Conservation (phyloP, 2,113 vertebrate species). For the Tetraodon nigroviridis region DNA sequence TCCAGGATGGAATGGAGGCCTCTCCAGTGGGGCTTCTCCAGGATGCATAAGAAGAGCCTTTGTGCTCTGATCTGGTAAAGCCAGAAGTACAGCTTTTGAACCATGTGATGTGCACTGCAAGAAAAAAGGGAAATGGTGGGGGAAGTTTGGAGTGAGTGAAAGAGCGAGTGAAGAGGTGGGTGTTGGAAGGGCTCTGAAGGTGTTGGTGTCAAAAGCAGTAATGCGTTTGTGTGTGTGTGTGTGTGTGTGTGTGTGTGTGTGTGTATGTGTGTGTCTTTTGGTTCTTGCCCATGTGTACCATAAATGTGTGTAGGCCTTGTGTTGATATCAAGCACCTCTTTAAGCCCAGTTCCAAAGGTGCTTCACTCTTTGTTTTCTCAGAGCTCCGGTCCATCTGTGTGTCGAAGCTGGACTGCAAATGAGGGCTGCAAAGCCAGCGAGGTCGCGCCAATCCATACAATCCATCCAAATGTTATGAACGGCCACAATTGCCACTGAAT, state of each 20-base stretch:
- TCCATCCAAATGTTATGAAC: no score
- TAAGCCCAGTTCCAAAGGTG: no score
- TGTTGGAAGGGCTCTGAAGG: slow-evolving; percentile 38
- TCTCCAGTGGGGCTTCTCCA: slow-evolving; percentile 76
- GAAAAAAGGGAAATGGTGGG: slow-evolving; percentile 51
- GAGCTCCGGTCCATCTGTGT: no score
- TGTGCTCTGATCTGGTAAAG: slow-evolving; percentile 80
- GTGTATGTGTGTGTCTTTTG: background rate
- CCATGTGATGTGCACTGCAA: slow-evolving; percentile 65
- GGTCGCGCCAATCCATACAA: no score
- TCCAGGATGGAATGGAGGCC: slow-evolving; percentile 73
- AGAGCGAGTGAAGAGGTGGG: slow-evolving; percentile 42
- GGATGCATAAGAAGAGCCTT: slow-evolving; percentile 82
- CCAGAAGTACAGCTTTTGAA: slow-evolving; percentile 79
- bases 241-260: slow-evolving; percentile 6
- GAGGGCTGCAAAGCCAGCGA: no score
- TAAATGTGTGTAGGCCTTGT: background rate
- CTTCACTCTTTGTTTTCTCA: no score
- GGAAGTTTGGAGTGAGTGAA: slow-evolving; percentile 52
- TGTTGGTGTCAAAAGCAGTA: slow-evolving; percentile 72
- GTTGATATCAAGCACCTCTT: no score
- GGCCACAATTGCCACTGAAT: no score
- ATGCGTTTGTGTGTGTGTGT: slow-evolving; percentile 5
- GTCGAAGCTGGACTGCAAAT: no score
- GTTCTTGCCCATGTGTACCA: background rate